A percentile compares a stretch with the other conserved stretches of the same genome.
Conservation (phyloP, 2,113 vertebrate genomes). For the Pipa parva region DNA sequence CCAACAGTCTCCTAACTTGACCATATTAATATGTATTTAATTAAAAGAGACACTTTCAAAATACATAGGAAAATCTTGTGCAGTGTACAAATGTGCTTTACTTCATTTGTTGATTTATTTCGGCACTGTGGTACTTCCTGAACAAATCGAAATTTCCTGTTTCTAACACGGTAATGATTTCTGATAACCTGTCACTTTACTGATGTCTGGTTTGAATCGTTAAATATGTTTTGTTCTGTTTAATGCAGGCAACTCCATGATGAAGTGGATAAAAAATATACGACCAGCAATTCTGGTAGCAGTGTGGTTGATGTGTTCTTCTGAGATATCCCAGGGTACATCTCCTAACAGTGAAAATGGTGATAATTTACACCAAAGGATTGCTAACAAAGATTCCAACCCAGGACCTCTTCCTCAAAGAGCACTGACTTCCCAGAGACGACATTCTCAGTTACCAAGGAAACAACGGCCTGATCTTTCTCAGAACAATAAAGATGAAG, state of each 20-base stretch:
- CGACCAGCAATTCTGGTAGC: slow-evolving; percentile 64
- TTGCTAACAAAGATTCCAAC: background rate
- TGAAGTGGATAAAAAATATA: slow-evolving; percentile 64
- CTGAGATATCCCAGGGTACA: slow-evolving; percentile 44
- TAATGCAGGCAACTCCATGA: slow-evolving; percentile 54
- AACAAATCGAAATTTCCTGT: too few relatives aligned
- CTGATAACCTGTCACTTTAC: too few relatives aligned
- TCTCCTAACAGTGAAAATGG: background rate
- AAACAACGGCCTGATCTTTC: slow-evolving; percentile 40
- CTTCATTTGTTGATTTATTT: too few relatives aligned
- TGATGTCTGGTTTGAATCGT: too few relatives aligned
- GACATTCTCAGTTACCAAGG: background rate
- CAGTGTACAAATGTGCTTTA: too few relatives aligned
- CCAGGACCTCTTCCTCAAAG: background rate
- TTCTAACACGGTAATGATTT: too few relatives aligned
- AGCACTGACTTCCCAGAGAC: slow-evolving; percentile 43
- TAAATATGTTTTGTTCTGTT: background rate
- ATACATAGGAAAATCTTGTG: too few relatives aligned
- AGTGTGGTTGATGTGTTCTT: slow-evolving; percentile 64
- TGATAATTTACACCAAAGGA: background rate
- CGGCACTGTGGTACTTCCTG: too few relatives aligned
- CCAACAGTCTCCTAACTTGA: too few relatives aligned
- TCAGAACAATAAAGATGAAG: slow-evolving; percentile 50
- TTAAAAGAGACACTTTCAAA: too few relatives aligned
- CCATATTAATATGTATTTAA: too few relatives aligned